Percentiles rank a stretch among this genome's conserved stretches.
Evolutionary conservation across 1,140 invertebrate species (phyloP).

Genomic region (Papilio aristodemus): DNA sequence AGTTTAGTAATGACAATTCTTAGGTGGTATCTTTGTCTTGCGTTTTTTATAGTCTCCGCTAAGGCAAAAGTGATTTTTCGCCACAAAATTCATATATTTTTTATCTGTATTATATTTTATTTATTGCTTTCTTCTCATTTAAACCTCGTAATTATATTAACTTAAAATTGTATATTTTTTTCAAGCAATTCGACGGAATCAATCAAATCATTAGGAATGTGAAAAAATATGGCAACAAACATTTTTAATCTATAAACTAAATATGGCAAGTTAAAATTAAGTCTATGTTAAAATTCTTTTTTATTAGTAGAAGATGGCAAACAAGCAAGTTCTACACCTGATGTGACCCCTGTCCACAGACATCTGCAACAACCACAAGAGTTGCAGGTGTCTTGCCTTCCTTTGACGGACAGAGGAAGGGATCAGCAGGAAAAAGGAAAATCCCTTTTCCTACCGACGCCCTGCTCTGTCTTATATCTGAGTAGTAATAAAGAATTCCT

Average conservation of each 20-base stretch:
- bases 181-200: not conserved
- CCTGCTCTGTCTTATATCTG: not conserved
- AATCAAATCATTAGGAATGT: constrained; percentile 9
- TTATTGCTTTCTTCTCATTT: not conserved
- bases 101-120: not conserved
- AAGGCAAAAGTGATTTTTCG: not conserved
- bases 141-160: not conserved
- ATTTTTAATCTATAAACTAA: constrained; percentile 4
- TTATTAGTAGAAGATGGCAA: too few species aligned
- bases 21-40: not conserved
- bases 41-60: not conserved
- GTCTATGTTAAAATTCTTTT: not conserved
- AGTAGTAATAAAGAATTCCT: not conserved
- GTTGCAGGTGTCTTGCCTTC: too few species aligned
- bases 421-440: too few species aligned
- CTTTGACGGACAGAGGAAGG: too few species aligned
- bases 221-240: constrained; percentile 12
- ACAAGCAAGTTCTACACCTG: too few species aligned
- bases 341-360: too few species aligned
- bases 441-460: too few species aligned
- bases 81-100: not conserved
- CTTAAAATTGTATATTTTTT: not conserved
- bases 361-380: too few species aligned
- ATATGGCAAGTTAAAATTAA: constrained; percentile 17
- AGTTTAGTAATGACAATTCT: not conserved